Evolutionary conservation across 2,888 invertebrate species (phyloP), one percentile per base, ranked within the genome.

Genomic region (Synanthedon formicaeformis): DNA sequence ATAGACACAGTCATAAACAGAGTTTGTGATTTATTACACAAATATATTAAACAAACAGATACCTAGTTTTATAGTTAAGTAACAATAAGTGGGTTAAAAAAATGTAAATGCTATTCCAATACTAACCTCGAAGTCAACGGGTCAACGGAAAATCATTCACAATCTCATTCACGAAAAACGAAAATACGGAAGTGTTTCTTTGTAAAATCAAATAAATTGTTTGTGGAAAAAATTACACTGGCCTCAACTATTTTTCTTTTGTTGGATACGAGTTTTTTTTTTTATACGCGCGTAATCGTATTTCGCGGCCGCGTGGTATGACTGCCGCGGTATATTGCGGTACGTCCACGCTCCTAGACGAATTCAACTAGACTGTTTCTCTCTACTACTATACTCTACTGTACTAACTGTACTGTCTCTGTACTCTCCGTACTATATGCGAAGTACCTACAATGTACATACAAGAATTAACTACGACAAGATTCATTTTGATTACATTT

Each of bases 81-180:
- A 41, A 12, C 48, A 54, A 58, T 57, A 56, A 60, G 56, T 58
- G 54, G 11, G 13, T 10, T 34, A 50, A 41, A 45, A n/a, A 34
- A 27, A 51, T 41, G 50, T 14, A 34, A 51, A 41, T 41, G 48
- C 54, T 59, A 57, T 53, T 56, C 55, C 62, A 63, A 71, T 74
- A 75, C 81, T 72, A 70, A 80, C 80, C 80, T 79, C 70, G 65
- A 59, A 61, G 62, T 62, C 65, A 63, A 14, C 61, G 60, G 64
- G 68, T 67, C 77, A 78, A 77, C 72, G 66, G 64, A 70, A 70
- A 73, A 69, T 65, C 68, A 72, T 73, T 69, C 72, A 73, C 74
- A 63, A 56, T 71, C 69, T 67, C 73, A 74, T 75, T 68, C 73
- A 75, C 75, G 63, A 65, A 68, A 58, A 41, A 40, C 34, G 51